Evolutionary conservation across 2,888 invertebrate species (phyloP).

Genomic region (Ornithoptera priamus): DNA sequence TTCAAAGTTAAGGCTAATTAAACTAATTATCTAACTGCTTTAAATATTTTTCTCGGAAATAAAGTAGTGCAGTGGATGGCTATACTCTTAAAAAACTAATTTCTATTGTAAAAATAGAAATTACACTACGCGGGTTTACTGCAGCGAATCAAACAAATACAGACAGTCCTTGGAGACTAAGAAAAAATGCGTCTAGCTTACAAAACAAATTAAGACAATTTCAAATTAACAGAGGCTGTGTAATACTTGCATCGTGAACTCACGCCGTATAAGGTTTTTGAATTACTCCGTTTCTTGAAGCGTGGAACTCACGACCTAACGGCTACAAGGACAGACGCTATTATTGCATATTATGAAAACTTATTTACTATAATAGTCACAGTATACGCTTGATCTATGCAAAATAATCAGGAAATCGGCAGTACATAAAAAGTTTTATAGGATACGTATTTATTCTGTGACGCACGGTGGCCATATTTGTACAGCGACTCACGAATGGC

Average conservation of each 20-base stretch:
- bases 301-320: slow-evolving; percentile 49
- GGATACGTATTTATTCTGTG: slow-evolving; percentile 39
- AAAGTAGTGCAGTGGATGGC: not conserved
- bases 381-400: slow-evolving; percentile 36
- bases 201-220: slow-evolving; percentile 75
- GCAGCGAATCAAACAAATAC: not conserved
- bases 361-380: slow-evolving; percentile 34
- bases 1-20: too few species aligned
- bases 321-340: slow-evolving; percentile 40
- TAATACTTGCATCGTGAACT: slow-evolving; percentile 57
- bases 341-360: slow-evolving; percentile 37
- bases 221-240: slow-evolving; percentile 69
- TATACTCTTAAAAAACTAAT: not conserved
- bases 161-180: slow-evolving; percentile 24
- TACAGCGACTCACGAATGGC: slow-evolving; percentile 62
- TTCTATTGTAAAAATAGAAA: not conserved
- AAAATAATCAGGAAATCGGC: slow-evolving; percentile 19
- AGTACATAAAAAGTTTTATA: slow-evolving; percentile 28
- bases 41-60: not conserved
- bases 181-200: slow-evolving; percentile 61
- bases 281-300: slow-evolving; percentile 39
- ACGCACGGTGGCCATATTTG: slow-evolving; percentile 46
- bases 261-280: slow-evolving; percentile 50
- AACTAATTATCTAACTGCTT: too few species aligned
- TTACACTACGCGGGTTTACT: not conserved